Conservation (phyloP, 37 sponge, comb jelly and placozoan species). For the Ephydatia muelleri region DNA sequence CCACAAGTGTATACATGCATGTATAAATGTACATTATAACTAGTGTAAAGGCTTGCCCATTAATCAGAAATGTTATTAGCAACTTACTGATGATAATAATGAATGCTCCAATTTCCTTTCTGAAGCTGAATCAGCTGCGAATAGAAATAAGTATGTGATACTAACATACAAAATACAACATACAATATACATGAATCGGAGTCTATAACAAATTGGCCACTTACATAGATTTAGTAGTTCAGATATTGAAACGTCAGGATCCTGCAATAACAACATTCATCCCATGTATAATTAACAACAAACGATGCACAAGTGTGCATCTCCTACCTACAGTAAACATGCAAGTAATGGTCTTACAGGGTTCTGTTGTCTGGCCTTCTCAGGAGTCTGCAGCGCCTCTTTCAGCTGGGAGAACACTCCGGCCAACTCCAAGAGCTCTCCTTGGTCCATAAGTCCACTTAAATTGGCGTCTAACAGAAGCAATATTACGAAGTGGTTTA, state of each 20-base stretch:
- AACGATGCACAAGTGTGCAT: background rate
- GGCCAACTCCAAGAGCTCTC: conserved; percentile 11
- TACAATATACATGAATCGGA: background rate
- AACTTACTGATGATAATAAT: background rate
- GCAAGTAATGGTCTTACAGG: background rate
- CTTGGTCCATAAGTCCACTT: conserved; percentile 2
- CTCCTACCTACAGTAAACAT: background rate
- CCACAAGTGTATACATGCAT: background rate
- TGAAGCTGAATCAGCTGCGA: background rate
- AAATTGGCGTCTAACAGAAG: conserved; percentile 14
- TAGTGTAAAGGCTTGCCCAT: too few relatives aligned
- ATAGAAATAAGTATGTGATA: background rate
- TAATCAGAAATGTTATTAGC: background rate
- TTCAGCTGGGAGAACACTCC: conserved; percentile 36
- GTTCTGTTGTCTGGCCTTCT: background rate
- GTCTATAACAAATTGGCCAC: background rate
- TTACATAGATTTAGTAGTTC: background rate
- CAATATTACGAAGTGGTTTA: too few relatives aligned
- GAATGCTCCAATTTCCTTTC: background rate
- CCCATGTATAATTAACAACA: background rate
- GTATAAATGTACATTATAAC: too few relatives aligned
- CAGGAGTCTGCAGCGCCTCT: conserved; percentile 28
- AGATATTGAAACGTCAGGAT: background rate
- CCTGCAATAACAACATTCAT: background rate
- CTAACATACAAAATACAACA: too few relatives aligned